Evolutionary conservation across 2,113 vertebrate species (phyloP).

Genomic region (Clupea harengus): DNA sequence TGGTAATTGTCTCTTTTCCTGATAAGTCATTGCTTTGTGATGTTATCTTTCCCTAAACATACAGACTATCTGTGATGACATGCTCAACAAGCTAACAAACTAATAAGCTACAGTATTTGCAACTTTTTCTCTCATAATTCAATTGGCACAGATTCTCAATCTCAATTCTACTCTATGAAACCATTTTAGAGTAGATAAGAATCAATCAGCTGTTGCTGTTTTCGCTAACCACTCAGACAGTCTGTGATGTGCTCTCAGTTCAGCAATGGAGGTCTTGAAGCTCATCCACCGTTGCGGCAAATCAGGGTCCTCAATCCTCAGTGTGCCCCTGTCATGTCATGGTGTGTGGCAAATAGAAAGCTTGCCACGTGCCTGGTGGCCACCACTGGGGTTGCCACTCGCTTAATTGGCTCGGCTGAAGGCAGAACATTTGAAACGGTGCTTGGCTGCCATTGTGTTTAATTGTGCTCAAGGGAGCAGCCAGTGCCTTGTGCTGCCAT

Average conservation of each 20-base stretch:
- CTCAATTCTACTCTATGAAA: no score
- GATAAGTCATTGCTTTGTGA: not conserved
- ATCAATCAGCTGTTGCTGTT: not conserved
- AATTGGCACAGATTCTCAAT: no score
- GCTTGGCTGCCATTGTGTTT: slow-evolving; percentile 7
- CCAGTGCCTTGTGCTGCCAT: slow-evolving; percentile 20
- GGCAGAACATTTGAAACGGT: slow-evolving; percentile 29
- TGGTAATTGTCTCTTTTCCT: not conserved
- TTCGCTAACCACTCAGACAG: not conserved
- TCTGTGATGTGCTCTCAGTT: slow-evolving; percentile 14
- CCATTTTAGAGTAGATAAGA: no score
- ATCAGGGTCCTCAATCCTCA: not conserved
- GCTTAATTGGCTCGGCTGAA: slow-evolving; percentile 42
- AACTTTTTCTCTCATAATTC: no score
- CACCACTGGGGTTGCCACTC: not conserved
- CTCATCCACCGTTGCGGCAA: not conserved
- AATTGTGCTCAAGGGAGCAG: slow-evolving; percentile 40
- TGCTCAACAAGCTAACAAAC: no score
- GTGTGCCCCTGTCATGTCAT: slow-evolving; percentile 18
- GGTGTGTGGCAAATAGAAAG: not conserved
- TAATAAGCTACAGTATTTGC: no score
- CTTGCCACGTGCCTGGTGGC: not conserved
- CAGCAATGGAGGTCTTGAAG: not conserved
- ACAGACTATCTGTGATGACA: no score
- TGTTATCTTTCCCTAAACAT: no score